Conservation (phyloP, 2,113 vertebrate species). For the Lontra canadensis region DNA sequence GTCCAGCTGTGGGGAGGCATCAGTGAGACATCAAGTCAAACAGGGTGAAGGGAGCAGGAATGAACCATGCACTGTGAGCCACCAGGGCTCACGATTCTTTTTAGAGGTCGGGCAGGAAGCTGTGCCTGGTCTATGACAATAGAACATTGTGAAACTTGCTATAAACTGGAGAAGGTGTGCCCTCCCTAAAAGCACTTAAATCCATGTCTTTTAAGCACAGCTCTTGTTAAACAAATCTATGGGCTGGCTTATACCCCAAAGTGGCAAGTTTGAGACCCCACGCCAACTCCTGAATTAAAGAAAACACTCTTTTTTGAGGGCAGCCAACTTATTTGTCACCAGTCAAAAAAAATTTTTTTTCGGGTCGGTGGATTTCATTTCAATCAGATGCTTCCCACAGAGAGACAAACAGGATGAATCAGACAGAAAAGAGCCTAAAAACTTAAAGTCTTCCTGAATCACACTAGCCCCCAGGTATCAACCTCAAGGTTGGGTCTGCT, state of each 20-base stretch:
- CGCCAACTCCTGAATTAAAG: not conserved
- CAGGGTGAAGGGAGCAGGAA: not conserved
- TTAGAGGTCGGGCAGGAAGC: not conserved
- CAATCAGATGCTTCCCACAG: not conserved
- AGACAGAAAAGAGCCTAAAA: not conserved
- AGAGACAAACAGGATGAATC: not conserved
- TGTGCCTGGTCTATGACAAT: not conserved
- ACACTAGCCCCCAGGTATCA: not conserved
- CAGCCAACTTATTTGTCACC: not conserved
- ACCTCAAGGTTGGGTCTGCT: not conserved
- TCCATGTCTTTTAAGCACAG: not conserved
- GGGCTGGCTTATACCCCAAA: not conserved
- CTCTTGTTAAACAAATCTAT: not conserved
- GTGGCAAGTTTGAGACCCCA: not conserved
- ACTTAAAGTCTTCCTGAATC: not conserved
- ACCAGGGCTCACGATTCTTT: not conserved
- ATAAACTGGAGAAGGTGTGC: not conserved
- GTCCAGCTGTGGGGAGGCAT: conserved; percentile 30
- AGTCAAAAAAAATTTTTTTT: conserved; percentile 18
- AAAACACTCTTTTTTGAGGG: not conserved
- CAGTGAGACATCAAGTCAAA: not conserved
- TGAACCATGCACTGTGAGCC: fast-evolving
- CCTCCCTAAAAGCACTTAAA: not conserved
- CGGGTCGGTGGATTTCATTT: not conserved
- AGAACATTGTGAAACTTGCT: not conserved